Evolutionary conservation across 2,888 invertebrate species (phyloP).

Genomic region (Pseudococcus longispinus): DNA sequence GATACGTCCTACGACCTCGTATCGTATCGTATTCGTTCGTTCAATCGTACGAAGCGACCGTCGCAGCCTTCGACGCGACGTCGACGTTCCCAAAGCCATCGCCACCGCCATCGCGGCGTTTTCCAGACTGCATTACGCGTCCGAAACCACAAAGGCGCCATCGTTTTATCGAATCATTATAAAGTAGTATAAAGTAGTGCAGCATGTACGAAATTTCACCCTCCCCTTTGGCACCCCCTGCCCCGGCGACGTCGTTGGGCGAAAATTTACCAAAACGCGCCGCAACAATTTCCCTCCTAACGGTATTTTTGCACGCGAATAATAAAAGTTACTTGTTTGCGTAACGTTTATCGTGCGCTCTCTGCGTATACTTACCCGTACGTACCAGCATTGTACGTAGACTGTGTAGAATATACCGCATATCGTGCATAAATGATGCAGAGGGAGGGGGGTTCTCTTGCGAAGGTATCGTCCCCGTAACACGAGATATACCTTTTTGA

Average conservation of each 20-base stretch:
- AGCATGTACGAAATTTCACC: background rate
- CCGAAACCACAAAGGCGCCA: constrained; percentile 15
- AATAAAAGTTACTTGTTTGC: constrained; percentile 42
- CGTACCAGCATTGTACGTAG: too few species aligned
- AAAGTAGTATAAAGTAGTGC: background rate
- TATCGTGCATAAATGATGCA: too few species aligned
- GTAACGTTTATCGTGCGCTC: background rate
- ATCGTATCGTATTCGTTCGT: background rate
- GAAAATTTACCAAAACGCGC: constrained; percentile 17
- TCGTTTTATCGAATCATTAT: constrained; percentile 24
- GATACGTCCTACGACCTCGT: background rate
- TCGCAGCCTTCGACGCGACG: background rate
- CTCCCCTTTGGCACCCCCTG: background rate
- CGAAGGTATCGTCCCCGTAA: background rate
- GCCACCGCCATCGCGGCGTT: background rate
- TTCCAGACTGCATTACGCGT: background rate
- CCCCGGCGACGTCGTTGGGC: background rate
- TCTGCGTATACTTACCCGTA: background rate
- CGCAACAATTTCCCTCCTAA: constrained; percentile 24
- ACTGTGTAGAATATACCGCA: background rate
- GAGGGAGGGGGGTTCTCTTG: background rate
- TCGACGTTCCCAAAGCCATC: background rate
- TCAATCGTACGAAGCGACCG: background rate
- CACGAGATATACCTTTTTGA: background rate
- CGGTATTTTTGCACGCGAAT: constrained; percentile 28